Evolutionary conservation across 1,140 invertebrate species (phyloP).

Genomic region (Popillia japonica): DNA sequence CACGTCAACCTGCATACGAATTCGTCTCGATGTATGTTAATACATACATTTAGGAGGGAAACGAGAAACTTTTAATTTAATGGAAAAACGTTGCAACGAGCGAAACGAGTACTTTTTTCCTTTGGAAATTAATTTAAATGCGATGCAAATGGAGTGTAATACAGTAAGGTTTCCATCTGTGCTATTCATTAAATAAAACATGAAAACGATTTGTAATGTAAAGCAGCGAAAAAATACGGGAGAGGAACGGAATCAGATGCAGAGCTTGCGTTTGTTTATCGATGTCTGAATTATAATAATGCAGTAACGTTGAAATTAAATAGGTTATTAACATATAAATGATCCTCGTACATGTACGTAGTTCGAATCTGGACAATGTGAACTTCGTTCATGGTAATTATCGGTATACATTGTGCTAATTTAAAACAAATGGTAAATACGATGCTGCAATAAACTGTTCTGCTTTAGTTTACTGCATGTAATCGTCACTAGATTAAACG

Average conservation of each 20-base stretch:
- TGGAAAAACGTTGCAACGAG: background rate
- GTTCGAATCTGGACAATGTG: background rate
- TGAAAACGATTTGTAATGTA: conserved; percentile 34
- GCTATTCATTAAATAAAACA: conserved; percentile 31
- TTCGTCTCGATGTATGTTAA: conserved; percentile 11
- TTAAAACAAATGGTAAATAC: background rate
- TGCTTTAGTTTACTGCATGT: background rate
- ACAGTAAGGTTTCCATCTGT: background rate
- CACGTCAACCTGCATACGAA: background rate
- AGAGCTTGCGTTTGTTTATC: conserved; percentile 12
- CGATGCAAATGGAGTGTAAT: conserved; percentile 26
- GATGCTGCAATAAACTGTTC: background rate
- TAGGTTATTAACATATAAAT: conserved; percentile 17
- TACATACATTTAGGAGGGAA: background rate
- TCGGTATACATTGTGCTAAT: background rate
- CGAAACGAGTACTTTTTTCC: background rate
- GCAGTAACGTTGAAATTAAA: conserved; percentile 21
- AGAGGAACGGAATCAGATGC: background rate
- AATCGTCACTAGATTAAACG: background rate
- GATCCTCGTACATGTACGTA: background rate
- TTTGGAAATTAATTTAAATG: conserved; percentile 24
- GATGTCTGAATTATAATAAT: conserved; percentile 33
- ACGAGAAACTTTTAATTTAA: conserved; percentile 24
- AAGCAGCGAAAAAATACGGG: conserved; percentile 28
- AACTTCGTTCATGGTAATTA: conserved; percentile 4